Conservation (phyloP, 2,797 vertebrate species). For the Jordanella pulchra region DNA sequence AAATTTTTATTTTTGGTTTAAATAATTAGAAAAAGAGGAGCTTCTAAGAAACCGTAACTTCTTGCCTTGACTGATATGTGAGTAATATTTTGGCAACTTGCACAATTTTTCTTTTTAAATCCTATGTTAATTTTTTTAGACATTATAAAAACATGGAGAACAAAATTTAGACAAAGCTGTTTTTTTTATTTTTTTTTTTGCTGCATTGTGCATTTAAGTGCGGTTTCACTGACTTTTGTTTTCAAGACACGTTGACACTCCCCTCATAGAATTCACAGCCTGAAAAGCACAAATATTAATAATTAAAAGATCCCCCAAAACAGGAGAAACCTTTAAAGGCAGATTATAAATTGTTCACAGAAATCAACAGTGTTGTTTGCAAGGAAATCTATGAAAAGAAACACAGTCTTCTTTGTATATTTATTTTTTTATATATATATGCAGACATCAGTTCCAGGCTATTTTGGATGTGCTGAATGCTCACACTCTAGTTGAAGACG, state of each 20-base stretch:
- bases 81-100: background rate
- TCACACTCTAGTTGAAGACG: slow-evolving; percentile 16
- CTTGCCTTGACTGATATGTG: background rate
- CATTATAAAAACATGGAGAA: background rate
- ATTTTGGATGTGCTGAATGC: slow-evolving; percentile 30
- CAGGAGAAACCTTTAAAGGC: background rate
- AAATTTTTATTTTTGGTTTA: background rate
- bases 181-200: too few species aligned
- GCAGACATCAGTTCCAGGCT: background rate
- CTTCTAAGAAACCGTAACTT: background rate
- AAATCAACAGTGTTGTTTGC: background rate
- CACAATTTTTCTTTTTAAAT: background rate
- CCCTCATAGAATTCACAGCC: background rate
- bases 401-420: background rate
- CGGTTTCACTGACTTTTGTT: too few species aligned
- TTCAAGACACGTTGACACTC: background rate
- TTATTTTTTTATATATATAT: background rate
- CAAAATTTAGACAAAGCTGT: background rate
- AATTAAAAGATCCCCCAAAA: background rate
- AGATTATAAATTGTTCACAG: background rate
- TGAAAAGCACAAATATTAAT: background rate
- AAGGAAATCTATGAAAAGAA: background rate
- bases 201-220: too few species aligned
- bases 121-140: background rate
- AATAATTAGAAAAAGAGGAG: background rate